These are phyloP conservation scores for Batillaria attramentaria DNA, from an alignment of 1,140 invertebrate genomes.

Conservation along the genomic window DNA sequence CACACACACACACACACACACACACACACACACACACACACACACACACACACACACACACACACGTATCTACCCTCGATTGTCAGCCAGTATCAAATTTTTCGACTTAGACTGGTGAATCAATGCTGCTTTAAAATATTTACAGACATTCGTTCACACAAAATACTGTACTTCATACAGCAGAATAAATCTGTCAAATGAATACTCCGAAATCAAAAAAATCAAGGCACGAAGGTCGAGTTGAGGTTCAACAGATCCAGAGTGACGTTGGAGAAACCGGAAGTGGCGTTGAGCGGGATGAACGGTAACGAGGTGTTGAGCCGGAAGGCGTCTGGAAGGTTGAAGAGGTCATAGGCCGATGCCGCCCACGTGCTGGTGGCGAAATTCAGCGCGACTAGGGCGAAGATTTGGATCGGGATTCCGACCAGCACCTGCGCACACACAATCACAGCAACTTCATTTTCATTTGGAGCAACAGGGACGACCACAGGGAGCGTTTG, in stretches of 20 bases:
- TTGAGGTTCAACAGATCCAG: not conserved
- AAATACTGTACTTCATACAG: not conserved
- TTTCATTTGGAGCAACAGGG: not conserved
- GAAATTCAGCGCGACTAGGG: slow-evolving; percentile 78
- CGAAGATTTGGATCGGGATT: slow-evolving; percentile 84
- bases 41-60: not conserved
- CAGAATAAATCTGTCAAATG: not conserved
- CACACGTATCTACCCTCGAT: not conserved
- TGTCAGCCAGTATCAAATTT: not conserved
- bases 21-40: not conserved
- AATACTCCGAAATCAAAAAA: too few species aligned
- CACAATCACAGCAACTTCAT: not conserved
- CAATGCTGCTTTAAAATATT: not conserved
- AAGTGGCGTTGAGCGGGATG: not conserved
- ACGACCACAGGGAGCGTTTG: not conserved
- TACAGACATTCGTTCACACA: not conserved
- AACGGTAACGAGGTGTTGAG: not conserved
- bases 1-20: not conserved
- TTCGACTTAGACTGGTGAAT: not conserved
- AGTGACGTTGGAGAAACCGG: not conserved
- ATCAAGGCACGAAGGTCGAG: not conserved
- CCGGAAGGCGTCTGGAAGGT: slow-evolving; percentile 22
- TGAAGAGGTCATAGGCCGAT: slow-evolving; percentile 30
- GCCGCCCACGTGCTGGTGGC: slow-evolving; percentile 78
- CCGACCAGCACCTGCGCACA: slow-evolving; percentile 78